Evolutionary conservation across 2,797 vertebrate genomes (phyloP).

Genomic region (Coracias cyanogaster): DNA sequence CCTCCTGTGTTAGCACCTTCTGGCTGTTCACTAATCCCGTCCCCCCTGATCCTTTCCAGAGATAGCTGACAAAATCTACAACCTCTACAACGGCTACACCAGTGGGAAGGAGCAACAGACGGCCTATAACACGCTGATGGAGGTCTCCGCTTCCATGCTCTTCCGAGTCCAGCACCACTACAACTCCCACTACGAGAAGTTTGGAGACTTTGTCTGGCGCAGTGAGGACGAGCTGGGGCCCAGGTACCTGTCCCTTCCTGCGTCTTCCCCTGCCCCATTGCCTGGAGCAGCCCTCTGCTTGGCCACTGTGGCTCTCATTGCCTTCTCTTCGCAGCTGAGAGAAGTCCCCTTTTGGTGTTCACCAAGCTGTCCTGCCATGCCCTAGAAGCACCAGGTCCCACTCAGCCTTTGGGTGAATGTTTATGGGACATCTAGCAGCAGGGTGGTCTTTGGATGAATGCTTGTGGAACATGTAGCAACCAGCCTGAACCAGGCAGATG

Average conservation of each 20-base stretch:
- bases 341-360: not conserved
- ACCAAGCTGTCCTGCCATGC: not conserved
- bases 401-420: not conserved
- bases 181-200: conserved; percentile 98
- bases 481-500: not conserved
- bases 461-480: not conserved
- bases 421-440: not conserved
- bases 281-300: not conserved
- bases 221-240: conserved; percentile 97
- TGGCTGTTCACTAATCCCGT: not conserved
- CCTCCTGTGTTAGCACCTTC: not conserved
- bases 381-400: not conserved
- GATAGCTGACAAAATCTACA: conserved; percentile 97
- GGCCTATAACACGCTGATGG: conserved; percentile 97
- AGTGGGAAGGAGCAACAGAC: conserved; percentile 98
- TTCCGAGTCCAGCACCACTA: conserved; percentile 97
- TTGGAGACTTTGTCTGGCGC: conserved; percentile 98
- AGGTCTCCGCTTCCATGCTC: conserved; percentile 91
- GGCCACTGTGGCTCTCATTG: not conserved
- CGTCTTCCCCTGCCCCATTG: accelerated
- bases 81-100: conserved; percentile 97
- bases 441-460: not conserved
- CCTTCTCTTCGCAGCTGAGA: not conserved
- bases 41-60: conserved; percentile 79
- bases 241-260: conserved; percentile 81